Conservation (phyloP, 2,113 vertebrate genomes). For the Apodemus sylvaticus region DNA sequence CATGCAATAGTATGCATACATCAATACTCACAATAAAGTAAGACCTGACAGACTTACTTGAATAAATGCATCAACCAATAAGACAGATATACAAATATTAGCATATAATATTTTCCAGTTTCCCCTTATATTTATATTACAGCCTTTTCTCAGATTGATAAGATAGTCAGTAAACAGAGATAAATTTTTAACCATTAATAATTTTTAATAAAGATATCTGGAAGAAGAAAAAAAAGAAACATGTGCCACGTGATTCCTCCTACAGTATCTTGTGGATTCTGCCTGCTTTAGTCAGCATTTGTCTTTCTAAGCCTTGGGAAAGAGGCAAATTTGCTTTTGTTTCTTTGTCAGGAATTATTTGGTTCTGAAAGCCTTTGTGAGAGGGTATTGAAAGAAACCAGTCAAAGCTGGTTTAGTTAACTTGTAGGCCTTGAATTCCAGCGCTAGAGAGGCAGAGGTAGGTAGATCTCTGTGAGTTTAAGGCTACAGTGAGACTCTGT, state of each 20-base stretch:
- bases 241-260: not conserved
- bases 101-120: not conserved
- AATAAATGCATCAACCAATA: too few relatives aligned
- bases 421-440: not conserved
- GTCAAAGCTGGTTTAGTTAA: not conserved
- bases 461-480: not conserved
- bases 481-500: not conserved
- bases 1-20: not conserved
- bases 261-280: not conserved
- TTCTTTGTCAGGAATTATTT: not conserved
- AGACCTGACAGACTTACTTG: not conserved
- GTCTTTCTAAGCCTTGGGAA: not conserved
- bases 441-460: not conserved
- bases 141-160: slow-evolving; percentile 28
- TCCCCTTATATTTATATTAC: slow-evolving; percentile 25
- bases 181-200: not conserved
- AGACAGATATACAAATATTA: not conserved
- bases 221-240: too few relatives aligned
- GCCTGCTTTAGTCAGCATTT: not conserved
- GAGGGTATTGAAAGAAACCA: not conserved
- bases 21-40: slow-evolving; percentile 18
- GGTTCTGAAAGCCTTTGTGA: not conserved
- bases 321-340: not conserved
- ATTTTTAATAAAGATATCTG: slow-evolving; percentile 24
- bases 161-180: not conserved